Conservation (phyloP, 2,113 vertebrate species). For the Lethenteron reissneri region DNA sequence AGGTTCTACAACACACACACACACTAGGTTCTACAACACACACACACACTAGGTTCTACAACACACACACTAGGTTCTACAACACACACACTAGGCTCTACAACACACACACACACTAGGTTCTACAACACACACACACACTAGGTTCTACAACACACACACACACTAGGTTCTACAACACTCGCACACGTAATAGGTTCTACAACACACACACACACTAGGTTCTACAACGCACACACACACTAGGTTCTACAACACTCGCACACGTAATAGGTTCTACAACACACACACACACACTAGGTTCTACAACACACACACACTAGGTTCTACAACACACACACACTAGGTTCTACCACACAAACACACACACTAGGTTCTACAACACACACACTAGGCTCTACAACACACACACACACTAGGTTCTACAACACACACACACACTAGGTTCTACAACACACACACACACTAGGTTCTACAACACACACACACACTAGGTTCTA, state of each 20-base stretch:
- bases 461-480: no score
- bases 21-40: no score
- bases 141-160: neutral
- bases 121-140: neutral
- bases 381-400: no score
- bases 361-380: neutral
- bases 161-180: neutral
- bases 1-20: no score
- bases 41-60: neutral
- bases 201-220: neutral
- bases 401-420: no score
- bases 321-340: neutral
- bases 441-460: no score
- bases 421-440: no score
- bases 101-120: no score
- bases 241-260: neutral
- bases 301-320: neutral
- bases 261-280: neutral
- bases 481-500: no score
- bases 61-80: no score
- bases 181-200: neutral
- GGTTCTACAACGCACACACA: neutral
- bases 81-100: no score
- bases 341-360: neutral
- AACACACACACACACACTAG: constrained; percentile 1